Conservation (phyloP, 2,797 vertebrate species). For the Enteromius treurensis region DNA sequence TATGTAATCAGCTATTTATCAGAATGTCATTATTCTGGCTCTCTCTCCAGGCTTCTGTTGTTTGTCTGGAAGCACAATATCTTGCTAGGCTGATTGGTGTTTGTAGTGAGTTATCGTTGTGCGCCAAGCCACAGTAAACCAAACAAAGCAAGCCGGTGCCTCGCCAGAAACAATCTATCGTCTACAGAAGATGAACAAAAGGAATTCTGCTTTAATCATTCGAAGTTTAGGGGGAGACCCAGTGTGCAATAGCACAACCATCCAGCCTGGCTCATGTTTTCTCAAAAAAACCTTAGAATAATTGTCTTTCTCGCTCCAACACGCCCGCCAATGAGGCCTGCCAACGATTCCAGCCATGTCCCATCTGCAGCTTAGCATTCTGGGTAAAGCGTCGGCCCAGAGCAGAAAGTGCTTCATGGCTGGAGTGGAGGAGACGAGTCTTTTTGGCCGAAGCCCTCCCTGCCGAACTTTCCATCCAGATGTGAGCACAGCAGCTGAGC, state of each 20-base stretch:
- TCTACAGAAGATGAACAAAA: constrained; percentile 23
- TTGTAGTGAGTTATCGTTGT: constrained; percentile 59
- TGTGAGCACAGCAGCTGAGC: constrained; percentile 38
- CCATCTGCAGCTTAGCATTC: constrained; percentile 41
- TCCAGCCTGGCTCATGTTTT: constrained; percentile 15
- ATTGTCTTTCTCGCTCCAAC: constrained; percentile 48
- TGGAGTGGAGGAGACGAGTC: constrained; percentile 11
- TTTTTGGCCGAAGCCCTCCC: constrained; percentile 29
- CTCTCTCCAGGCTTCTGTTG: constrained; percentile 55
- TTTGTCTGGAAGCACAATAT: constrained; percentile 60
- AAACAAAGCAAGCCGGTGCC: constrained; percentile 38
- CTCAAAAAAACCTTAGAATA: constrained; percentile 27
- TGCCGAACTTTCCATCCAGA: constrained; percentile 42
- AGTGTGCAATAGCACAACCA: background rate
- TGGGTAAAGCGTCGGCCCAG: constrained; percentile 34
- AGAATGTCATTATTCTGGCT: constrained; percentile 58
- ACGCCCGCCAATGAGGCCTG: constrained; percentile 33
- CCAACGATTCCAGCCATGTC: constrained; percentile 8
- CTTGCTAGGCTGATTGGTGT: constrained; percentile 60
- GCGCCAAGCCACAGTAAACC: constrained; percentile 43
- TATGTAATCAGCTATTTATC: constrained; percentile 68
- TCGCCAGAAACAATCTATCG: constrained; percentile 51
- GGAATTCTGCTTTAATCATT: constrained; percentile 46
- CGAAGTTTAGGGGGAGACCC: constrained; percentile 16
- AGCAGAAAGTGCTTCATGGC: constrained; percentile 16